These are phyloP conservation scores for Chrysolina haemoptera DNA, from an alignment of 2,888 invertebrate genomes.

Conservation along the genomic window DNA sequence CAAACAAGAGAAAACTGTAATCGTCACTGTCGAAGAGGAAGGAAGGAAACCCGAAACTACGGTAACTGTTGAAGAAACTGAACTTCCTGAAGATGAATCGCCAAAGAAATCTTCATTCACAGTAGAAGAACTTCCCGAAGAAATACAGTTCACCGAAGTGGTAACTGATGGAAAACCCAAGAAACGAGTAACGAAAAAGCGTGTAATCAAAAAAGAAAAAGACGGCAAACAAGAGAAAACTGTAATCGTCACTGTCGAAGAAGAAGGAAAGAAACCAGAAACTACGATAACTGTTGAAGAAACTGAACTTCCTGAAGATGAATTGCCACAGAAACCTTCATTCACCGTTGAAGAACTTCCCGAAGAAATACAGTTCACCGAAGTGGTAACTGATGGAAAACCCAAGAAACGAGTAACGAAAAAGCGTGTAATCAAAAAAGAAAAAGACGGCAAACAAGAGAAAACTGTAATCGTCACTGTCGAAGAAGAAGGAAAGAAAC, in stretches of 20 bases:
- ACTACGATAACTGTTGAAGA: conserved; percentile 62
- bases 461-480: neutral
- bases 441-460: neutral
- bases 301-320: conserved; percentile 59
- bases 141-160: no score
- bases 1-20: conserved; percentile 66
- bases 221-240: conserved; percentile 64
- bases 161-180: conserved; percentile 10
- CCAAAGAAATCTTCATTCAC: no score
- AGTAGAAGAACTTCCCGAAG: no score
- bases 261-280: conserved; percentile 64
- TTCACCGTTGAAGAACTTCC: conserved; percentile 49
- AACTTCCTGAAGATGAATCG: conserved; percentile 46
- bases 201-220: conserved; percentile 66
- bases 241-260: conserved; percentile 63
- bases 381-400: conserved; percentile 61
- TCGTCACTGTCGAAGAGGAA: conserved; percentile 55
- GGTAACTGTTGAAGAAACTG: conserved; percentile 55
- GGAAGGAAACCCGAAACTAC: conserved; percentile 60
- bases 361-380: conserved; percentile 55
- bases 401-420: conserved; percentile 61
- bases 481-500: conserved; percentile 51
- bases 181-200: conserved; percentile 53
- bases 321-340: conserved; percentile 49
- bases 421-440: conserved; percentile 57